These are phyloP conservation scores for Trichacis sp. DNA, from an alignment of 2,888 invertebrate species.

Conservation along the genomic window DNA sequence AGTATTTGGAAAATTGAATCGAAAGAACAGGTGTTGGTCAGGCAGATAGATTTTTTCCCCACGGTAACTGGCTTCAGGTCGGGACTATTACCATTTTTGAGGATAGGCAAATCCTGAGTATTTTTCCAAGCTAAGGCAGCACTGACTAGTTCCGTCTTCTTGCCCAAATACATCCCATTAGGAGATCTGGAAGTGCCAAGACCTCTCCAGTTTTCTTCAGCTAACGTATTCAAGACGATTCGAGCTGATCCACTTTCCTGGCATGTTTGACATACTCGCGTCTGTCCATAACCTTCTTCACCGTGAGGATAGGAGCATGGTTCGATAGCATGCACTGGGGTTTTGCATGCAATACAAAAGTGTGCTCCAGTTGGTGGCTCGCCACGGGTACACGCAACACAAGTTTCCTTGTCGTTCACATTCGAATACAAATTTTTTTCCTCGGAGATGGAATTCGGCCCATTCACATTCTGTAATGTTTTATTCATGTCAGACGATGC, in stretches of 20 bases:
- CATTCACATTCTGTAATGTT: no score
- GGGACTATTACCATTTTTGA: background rate
- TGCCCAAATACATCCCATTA: slow-evolving; percentile 1
- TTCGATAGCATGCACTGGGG: slow-evolving; percentile 5
- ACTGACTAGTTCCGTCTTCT: background rate
- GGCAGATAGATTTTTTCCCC: background rate
- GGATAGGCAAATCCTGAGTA: no score
- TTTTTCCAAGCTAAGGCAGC: no score
- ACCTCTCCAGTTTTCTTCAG: slow-evolving; percentile 16
- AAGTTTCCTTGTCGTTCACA: no score
- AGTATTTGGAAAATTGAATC: slow-evolving; percentile 12
- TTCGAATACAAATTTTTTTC: no score
- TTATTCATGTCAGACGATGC: no score
- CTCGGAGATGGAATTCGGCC: no score
- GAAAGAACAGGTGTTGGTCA: slow-evolving; percentile 16
- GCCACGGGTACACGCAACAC: slow-evolving; percentile 1
- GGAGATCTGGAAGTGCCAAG: background rate
- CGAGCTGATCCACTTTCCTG: no score
- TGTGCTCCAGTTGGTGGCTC: slow-evolving; percentile 3
- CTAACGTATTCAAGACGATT: background rate
- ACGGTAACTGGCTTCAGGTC: background rate
- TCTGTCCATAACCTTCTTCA: slow-evolving; percentile 8
- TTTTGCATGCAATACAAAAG: slow-evolving; percentile 6
- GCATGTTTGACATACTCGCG: background rate
- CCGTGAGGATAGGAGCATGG: slow-evolving; percentile 5